Evolutionary conservation across 2,888 invertebrate species (phyloP), one percentile per base, ranked within the genome.

Genomic region (Iphiclides podalirius): DNA sequence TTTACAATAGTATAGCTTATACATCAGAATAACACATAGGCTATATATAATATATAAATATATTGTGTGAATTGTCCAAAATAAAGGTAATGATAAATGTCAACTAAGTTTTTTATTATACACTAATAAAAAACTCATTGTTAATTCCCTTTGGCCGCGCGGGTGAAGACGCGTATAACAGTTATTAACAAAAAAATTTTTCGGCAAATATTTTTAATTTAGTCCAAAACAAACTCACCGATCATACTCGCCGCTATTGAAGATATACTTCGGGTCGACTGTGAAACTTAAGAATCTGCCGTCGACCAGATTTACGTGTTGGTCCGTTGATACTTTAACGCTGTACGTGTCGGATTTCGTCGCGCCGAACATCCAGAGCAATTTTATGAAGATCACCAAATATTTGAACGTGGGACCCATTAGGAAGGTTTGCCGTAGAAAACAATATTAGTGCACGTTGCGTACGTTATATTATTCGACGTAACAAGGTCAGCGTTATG

Each of bases 271-370:
- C 0, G 94, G 94, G 65, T 94, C 93, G 4, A 95, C 79, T 0
- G 93, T 91, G 55, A 95, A 90, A 74, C 95, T 95, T 9, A 95
- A 74, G 71, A 94, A 95, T 63, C 90, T 91, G 42, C 91, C 92
- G 63, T 92, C 93, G 1, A 94, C 91, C 51, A 90, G 70, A 59
- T 94, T 91, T 4, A 93, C 75, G 15, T 92, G 89, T 53, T 90
- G 91, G 57, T 92, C 92, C 0, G 91, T 89, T 53, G 90, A 89
- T 31, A 95, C 78, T 58, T 88, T 90, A 46, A 93, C 88, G 43
- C 75, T 75, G 15, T 91, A 84, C 8, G 91, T 90, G 39, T 91
- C 84, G 1, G 74, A 75, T 45, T 36, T 41, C 0, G 57, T 61
- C 45, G 53, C 37, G 31, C 28, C 23, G 4, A 57, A 36, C 33